Percentiles rank a stretch among this genome's conserved stretches.
These are phyloP conservation scores for Salvelinus fontinalis DNA, from an alignment of 2,113 vertebrate species.

Conservation along the genomic window DNA sequence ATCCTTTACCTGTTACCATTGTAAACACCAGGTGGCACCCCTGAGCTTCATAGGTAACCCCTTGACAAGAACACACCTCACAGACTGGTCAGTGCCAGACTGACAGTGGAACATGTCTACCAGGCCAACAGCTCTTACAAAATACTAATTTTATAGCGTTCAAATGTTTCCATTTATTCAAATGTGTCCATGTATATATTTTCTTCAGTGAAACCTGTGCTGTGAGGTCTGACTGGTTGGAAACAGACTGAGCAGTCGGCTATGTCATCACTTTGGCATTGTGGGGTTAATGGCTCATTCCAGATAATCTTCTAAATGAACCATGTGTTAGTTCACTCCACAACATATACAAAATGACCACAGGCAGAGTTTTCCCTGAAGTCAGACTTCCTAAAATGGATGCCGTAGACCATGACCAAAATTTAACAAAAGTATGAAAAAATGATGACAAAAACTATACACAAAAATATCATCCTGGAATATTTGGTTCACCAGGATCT, in stretches of 20 bases:
- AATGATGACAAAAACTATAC: background rate
- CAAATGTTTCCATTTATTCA: background rate
- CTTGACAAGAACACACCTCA: background rate
- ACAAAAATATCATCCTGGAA: background rate
- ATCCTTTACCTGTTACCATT: conserved; percentile 46
- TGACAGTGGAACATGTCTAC: background rate
- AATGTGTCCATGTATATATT: background rate
- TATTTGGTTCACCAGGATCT: background rate
- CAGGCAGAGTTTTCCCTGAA: too few relatives aligned
- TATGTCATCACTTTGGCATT: background rate
- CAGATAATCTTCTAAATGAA: background rate
- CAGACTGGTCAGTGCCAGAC: background rate
- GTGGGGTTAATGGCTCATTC: background rate
- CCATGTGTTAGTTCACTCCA: background rate
- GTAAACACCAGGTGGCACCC: conserved; percentile 73
- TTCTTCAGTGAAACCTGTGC: background rate
- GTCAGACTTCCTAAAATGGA: too few relatives aligned
- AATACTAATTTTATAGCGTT: background rate
- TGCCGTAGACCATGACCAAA: background rate
- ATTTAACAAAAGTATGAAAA: background rate
- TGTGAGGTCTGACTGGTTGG: background rate
- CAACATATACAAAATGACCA: background rate
- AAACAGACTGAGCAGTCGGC: background rate
- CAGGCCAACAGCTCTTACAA: background rate
- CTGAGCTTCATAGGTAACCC: conserved; percentile 62